These are phyloP conservation scores for Plagiodera versicolora DNA, from an alignment of 2,888 invertebrate species.

Conservation along the genomic window DNA sequence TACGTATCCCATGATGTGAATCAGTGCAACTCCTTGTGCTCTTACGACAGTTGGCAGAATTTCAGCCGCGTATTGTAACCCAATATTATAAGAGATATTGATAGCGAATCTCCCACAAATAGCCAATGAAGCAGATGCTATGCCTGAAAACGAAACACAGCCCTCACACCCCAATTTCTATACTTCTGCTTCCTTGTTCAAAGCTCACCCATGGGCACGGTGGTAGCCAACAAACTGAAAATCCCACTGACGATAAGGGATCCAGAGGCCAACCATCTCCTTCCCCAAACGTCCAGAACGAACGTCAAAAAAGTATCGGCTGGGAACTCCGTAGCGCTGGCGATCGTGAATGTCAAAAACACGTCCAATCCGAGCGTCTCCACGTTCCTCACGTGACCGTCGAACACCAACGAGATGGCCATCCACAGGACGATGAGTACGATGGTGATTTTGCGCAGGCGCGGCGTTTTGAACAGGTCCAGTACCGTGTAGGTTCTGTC, in stretches of 20 bases:
- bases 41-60: constrained; percentile 83
- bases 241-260: constrained; percentile 80
- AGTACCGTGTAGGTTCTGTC: constrained; percentile 75
- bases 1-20: constrained; percentile 87
- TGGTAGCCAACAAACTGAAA: constrained; percentile 76
- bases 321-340: constrained; percentile 80
- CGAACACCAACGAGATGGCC: constrained; percentile 85
- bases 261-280: constrained; percentile 82
- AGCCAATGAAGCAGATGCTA: constrained; percentile 75
- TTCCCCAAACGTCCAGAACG: constrained; percentile 78
- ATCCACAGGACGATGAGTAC: constrained; percentile 85
- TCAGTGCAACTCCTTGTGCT: constrained; percentile 83
- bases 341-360: constrained; percentile 84
- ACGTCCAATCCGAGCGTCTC: constrained; percentile 79
- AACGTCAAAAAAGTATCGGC: constrained; percentile 80
- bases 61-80: constrained; percentile 87
- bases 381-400: constrained; percentile 87
- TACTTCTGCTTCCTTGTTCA: background rate
- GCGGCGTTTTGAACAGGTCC: constrained; percentile 78
- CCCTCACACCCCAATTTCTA: background rate
- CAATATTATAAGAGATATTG: constrained; percentile 88
- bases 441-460: constrained; percentile 74
- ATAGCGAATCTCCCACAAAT: constrained; percentile 83
- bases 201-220: constrained; percentile 68
- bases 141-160: constrained; percentile 59